These are phyloP conservation scores for Cricetomys ansorgei DNA, from an alignment of 2,113 vertebrate species.

Conservation along the genomic window DNA sequence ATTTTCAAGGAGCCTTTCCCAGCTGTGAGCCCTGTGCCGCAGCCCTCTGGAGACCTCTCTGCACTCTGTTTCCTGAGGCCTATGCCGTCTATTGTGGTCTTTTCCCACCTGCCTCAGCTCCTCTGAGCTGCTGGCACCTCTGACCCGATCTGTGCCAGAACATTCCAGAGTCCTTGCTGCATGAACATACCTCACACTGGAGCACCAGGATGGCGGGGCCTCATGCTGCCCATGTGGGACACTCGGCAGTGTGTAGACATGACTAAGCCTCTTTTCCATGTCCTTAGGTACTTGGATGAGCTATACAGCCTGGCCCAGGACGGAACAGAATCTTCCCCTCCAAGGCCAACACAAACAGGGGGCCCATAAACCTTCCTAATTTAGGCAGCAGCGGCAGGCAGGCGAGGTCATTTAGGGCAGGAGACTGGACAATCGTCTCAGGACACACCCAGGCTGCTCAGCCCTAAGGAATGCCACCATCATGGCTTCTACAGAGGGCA, in stretches of 20 bases:
- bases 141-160: not conserved
- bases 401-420: not conserved
- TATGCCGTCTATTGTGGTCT: too few species aligned
- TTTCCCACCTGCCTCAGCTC: not conserved
- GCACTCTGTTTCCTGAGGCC: not conserved
- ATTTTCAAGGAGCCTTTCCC: not conserved
- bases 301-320: not conserved
- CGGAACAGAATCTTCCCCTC: not conserved
- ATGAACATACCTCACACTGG: too few species aligned
- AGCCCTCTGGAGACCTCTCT: not conserved
- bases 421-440: not conserved
- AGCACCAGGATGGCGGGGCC: not conserved
- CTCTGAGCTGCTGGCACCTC: not conserved
- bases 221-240: not conserved
- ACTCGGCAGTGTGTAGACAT: too few species aligned
- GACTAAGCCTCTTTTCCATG: not conserved
- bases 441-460: not conserved
- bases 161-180: not conserved
- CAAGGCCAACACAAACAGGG: not conserved
- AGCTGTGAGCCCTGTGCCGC: not conserved
- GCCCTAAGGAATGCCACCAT: not conserved
- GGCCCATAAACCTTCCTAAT: not conserved
- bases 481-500: too few species aligned
- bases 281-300: not conserved
- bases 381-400: not conserved